Base-by-base conservation (phyloP, 2,113 vertebrate species). In the Phaethon lepturus region DNA sequence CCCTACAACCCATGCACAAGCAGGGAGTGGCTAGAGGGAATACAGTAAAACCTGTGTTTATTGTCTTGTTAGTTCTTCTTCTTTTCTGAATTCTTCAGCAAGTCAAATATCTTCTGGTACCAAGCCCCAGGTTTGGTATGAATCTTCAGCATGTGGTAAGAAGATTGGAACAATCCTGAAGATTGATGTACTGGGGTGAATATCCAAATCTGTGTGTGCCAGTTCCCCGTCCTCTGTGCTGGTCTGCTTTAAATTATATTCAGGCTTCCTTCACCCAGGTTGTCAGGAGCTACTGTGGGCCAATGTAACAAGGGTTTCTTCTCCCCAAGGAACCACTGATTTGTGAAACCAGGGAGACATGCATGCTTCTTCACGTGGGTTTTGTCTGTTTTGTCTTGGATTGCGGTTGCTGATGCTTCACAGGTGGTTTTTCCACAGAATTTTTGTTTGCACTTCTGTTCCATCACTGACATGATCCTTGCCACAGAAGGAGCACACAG, bases 151-250 rank as follows among this genome's bases (percentile, higher is more conserved):
- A 3, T 0, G 0, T 47, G 24, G 7, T 56, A 53, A 53, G 53
- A 83, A 28, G 26, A 63, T 9, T 11, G 40, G 35, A 82, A 26
- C 8, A 42, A n/a, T 35, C 20, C 12, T 28, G 7, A 29, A 24
- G 7, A 15, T 16, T 18, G 4, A 13, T 62, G 23, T 29, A 15
- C 10, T 47, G 55, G 8, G 17, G 9, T 58, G 22, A 80, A 35
- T 28, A 62, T 28, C 22, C n/a, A 58, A 44, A 42, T 62, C 8
- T 26, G 2, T 2, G 0, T 13, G 10, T 69, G 33, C 17, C 33
- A 13, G 5, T 35, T 88, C 17, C 5, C 2, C 4, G 15, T 68
- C 17, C 10, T 59, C 20, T 23, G 13, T 52, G 49, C 31, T 18
- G 24, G 9, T 72, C 6, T 53, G 6, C 29, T 80, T 68, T 45